Evolutionary conservation across 1,140 invertebrate genomes (phyloP).

Genomic region (Caenorhabditis tropicalis): DNA sequence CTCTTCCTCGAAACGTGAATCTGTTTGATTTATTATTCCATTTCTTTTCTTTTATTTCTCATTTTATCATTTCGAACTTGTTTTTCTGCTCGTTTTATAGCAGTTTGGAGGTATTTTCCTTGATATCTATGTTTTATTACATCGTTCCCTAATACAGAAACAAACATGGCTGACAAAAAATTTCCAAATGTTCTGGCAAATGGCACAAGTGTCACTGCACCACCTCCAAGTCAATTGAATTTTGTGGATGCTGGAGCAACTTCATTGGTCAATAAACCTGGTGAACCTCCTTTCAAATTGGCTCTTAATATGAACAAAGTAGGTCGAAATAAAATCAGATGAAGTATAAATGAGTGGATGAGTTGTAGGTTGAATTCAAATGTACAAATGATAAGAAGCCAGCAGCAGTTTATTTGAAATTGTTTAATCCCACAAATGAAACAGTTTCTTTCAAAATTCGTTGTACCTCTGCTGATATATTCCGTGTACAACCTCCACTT

Average conservation of each 20-base stretch:
- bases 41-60: no score
- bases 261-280: constrained; percentile 5
- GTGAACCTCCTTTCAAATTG: constrained; percentile 27
- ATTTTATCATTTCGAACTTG: neutral
- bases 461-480: constrained; percentile 48
- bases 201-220: neutral
- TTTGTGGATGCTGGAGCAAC: constrained; percentile 5
- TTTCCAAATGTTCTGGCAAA: neutral
- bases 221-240: neutral
- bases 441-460: constrained; percentile 18
- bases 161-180: constrained; percentile 9
- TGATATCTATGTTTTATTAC: no score
- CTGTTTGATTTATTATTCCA: no score
- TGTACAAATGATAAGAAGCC: constrained; percentile 30
- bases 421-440: constrained; percentile 5
- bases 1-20: no score
- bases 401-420: neutral
- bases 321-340: neutral
- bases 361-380: constrained; percentile 6
- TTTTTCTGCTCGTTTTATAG: neutral
- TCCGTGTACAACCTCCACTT: constrained; percentile 50
- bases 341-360: neutral
- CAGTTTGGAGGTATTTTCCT: neutral
- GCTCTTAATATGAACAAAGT: neutral
- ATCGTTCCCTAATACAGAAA: neutral